These are phyloP conservation scores for Andrena flavipes DNA, from an alignment of 2,888 invertebrate genomes.

Conservation along the genomic window DNA sequence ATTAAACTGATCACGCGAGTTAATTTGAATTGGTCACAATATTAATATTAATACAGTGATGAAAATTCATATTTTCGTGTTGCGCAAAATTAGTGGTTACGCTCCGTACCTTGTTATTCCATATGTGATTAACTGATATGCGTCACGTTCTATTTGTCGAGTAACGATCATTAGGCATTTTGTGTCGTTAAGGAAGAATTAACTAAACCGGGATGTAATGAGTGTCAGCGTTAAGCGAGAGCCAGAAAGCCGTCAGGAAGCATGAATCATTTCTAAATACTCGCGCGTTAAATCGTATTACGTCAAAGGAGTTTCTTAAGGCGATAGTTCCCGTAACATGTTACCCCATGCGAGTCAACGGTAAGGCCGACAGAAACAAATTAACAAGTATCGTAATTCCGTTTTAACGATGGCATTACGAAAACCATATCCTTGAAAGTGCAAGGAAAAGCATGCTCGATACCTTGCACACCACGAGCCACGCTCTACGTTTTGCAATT, in stretches of 20 bases:
- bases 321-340: neutral
- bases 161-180: neutral
- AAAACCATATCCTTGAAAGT: conserved; percentile 58
- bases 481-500: conserved; percentile 37
- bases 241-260: conserved; percentile 4
- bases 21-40: conserved; percentile 10
- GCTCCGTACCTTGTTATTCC: neutral
- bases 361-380: conserved; percentile 35
- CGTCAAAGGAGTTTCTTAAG: conserved; percentile 30
- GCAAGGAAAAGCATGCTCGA: conserved; percentile 12
- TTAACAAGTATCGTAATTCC: conserved; percentile 47
- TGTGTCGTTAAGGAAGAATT: conserved; percentile 6
- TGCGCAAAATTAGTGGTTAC: neutral
- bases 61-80: neutral
- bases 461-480: conserved; percentile 1
- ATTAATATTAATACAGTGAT: conserved; percentile 12
- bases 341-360: neutral
- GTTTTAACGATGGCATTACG: conserved; percentile 41
- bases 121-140: conserved; percentile 8
- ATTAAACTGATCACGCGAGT: neutral
- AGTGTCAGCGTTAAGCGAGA: neutral
- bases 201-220: neutral
- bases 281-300: conserved; percentile 14
- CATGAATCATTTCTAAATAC: conserved; percentile 31
- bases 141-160: conserved; percentile 3